A percentile compares a stretch with the other conserved stretches of the same genome.
Evolutionary conservation across 2,797 vertebrate genomes (phyloP).

Genomic region (Acanthurus lineatus): DNA sequence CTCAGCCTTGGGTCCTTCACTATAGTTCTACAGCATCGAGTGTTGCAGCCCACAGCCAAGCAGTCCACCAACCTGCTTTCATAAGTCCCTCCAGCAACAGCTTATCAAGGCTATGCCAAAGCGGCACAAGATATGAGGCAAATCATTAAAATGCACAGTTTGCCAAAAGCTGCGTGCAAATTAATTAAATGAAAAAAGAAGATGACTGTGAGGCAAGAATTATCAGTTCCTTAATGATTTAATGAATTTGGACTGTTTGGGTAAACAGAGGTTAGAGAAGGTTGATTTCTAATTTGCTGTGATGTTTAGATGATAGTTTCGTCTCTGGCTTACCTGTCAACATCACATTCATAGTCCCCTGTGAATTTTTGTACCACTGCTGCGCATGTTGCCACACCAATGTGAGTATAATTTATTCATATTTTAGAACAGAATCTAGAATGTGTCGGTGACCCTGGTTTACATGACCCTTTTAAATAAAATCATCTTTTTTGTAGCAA

Average conservation of each 20-base stretch:
- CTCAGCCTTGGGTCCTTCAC: background rate
- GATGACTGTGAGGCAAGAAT: constrained; percentile 2
- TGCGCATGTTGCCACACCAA: background rate
- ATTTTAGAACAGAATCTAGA: background rate
- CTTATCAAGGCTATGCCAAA: constrained; percentile 12
- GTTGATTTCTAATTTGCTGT: background rate
- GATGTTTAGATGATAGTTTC: no score
- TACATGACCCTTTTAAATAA: background rate
- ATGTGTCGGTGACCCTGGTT: background rate
- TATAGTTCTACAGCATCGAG: background rate
- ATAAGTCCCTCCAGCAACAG: background rate
- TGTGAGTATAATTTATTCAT: background rate
- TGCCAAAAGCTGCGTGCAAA: constrained; percentile 10
- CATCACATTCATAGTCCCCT: background rate
- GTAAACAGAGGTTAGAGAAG: background rate
- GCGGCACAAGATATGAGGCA: background rate
- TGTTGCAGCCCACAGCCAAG: background rate
- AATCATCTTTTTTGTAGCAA: background rate
- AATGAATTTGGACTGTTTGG: background rate
- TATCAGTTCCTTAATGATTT: background rate
- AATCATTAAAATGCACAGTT: constrained; percentile 5
- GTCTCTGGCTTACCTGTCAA: background rate
- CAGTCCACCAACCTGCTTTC: constrained; percentile 7
- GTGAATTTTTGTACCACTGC: background rate
- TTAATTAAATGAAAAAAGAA: constrained; percentile 2